Conservation (phyloP, 1,140 invertebrate species). For the Arion vulgaris region DNA sequence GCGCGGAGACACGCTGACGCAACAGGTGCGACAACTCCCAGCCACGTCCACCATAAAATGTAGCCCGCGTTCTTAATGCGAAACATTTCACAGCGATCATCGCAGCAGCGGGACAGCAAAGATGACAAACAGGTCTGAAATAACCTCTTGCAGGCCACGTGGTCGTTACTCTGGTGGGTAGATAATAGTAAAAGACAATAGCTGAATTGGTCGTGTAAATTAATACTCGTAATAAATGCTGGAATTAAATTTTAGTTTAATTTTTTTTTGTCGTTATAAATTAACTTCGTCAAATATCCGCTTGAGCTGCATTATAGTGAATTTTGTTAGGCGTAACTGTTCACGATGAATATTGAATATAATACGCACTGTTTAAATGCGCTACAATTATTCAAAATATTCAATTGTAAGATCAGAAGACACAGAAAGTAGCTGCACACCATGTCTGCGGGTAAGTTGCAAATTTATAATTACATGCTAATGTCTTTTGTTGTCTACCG, state of each 20-base stretch:
- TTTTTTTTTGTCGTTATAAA: not conserved
- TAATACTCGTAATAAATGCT: not conserved
- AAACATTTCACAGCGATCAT: not conserved
- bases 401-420: too few species aligned
- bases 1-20: not conserved
- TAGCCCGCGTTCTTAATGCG: not conserved
- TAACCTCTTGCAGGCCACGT: not conserved
- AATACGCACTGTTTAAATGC: too few species aligned
- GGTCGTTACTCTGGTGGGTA: not conserved
- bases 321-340: too few species aligned
- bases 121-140: not conserved
- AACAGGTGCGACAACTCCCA: slow-evolving; percentile 12
- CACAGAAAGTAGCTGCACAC: too few species aligned
- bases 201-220: too few species aligned
- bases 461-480: too few species aligned
- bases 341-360: too few species aligned
- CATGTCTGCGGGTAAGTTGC: too few species aligned
- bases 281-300: too few species aligned
- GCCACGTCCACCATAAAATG: slow-evolving; percentile 1
- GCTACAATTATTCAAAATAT: too few species aligned
- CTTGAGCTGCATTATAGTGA: too few species aligned
- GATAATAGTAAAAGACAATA: not conserved
- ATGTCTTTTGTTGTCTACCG: too few species aligned
- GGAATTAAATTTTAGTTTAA: not conserved
- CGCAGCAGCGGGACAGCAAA: not conserved